Conservation (phyloP, 1,140 invertebrate species). For the Acyrthosiphon pisum region DNA sequence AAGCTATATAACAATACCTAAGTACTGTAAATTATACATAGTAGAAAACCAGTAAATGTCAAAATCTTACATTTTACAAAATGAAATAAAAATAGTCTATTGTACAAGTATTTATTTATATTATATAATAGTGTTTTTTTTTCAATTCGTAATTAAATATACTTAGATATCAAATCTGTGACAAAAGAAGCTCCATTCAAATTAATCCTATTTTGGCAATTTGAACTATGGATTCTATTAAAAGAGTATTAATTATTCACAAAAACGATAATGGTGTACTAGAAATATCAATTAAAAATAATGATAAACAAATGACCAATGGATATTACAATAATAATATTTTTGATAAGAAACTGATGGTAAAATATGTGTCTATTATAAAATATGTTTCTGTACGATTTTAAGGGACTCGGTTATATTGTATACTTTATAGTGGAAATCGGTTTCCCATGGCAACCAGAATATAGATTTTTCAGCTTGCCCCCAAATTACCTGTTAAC, state of each 20-base stretch:
- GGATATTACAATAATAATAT: not conserved
- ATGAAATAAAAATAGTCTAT: not conserved
- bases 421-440: not conserved
- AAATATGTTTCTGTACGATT: not conserved
- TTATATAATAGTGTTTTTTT: not conserved
- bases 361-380: not conserved
- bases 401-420: not conserved
- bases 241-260: not conserved
- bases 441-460: constrained; percentile 32
- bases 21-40: not conserved
- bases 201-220: not conserved
- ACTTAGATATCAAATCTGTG: not conserved
- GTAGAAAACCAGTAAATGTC: not conserved
- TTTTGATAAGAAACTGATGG: not conserved
- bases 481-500: not conserved
- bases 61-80: not conserved
- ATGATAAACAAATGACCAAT: not conserved
- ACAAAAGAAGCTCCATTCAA: not conserved
- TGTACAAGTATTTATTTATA: not conserved
- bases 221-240: not conserved
- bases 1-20: no score
- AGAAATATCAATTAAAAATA: not conserved
- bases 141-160: not conserved
- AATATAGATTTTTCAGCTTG: constrained; percentile 35
- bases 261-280: not conserved